These are phyloP conservation scores for Harpalus rufipes DNA, from an alignment of 2,888 invertebrate species.

Conservation along the genomic window DNA sequence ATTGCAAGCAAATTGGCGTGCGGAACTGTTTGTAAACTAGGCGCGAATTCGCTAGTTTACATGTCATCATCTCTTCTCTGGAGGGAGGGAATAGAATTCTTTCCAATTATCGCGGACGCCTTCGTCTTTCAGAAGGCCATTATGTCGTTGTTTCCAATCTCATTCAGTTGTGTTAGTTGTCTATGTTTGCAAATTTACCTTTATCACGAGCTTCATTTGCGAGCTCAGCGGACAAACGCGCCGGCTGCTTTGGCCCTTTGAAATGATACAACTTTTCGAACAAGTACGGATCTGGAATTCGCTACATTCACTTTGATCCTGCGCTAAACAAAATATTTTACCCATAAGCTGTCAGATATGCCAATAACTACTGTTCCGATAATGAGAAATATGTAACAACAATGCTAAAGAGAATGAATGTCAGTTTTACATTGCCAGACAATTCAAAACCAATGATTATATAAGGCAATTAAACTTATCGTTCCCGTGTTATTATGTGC, in stretches of 20 bases:
- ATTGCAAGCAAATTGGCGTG: slow-evolving; percentile 54
- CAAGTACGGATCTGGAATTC: slow-evolving; percentile 43
- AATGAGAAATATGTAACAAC: slow-evolving; percentile 11
- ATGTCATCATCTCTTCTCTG: slow-evolving; percentile 38
- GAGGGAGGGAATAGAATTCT: slow-evolving; percentile 31
- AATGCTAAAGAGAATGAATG: slow-evolving; percentile 10
- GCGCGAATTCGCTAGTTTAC: slow-evolving; percentile 31
- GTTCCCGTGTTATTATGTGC: slow-evolving; percentile 27
- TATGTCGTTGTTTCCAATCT: slow-evolving; percentile 57
- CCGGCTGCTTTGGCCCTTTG: slow-evolving; percentile 35
- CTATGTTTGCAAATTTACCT: slow-evolving; percentile 63
- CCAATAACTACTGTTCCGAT: slow-evolving; percentile 36
- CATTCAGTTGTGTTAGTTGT: slow-evolving; percentile 45
- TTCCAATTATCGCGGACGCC: slow-evolving; percentile 46
- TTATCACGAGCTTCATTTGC: slow-evolving; percentile 57
- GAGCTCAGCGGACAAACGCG: slow-evolving; percentile 47
- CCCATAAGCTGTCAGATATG: slow-evolving; percentile 25
- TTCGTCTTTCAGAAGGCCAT: slow-evolving; percentile 52
- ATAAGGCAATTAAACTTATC: slow-evolving; percentile 34
- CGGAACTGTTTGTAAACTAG: slow-evolving; percentile 47
- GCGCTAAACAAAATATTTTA: slow-evolving; percentile 20
- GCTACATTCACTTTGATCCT: slow-evolving; percentile 36
- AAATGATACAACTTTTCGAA: slow-evolving; percentile 34
- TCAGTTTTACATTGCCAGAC: neutral
- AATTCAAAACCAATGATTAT: slow-evolving; percentile 38